phyloP scores from a whole-genome alignment of 1,140 invertebrate genomes.

The Drosophila arizonae region DNA sequence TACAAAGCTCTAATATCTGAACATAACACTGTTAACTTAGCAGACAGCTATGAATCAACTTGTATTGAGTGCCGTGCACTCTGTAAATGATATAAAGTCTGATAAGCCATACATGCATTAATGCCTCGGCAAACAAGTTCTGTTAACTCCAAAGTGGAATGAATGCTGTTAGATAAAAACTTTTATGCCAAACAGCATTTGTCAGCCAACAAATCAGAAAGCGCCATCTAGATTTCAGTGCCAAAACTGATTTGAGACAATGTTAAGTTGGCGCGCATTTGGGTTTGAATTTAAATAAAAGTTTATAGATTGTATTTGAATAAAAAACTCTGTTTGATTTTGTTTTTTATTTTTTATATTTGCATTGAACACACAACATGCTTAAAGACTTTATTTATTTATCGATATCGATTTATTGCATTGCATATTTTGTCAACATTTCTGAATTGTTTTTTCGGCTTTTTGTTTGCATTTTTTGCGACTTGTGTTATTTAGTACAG shows the following conservation, averaged over 20 bases:
- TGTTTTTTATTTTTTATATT: slow-evolving; percentile 36
- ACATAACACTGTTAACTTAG: no score
- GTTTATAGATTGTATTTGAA: not conserved
- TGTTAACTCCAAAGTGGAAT: not conserved
- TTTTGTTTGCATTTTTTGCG: slow-evolving; percentile 44
- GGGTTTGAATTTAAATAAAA: not conserved
- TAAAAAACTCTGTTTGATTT: slow-evolving; percentile 9
- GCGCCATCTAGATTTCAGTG: slow-evolving; percentile 22
- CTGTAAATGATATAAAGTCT: not conserved
- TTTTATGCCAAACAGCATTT: slow-evolving; percentile 7
- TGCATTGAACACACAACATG: slow-evolving; percentile 79
- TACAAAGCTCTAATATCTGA: no score
- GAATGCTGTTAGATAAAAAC: slow-evolving; percentile 3
- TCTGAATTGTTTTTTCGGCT: not conserved
- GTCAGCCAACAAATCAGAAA: not conserved
- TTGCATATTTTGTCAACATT: slow-evolving; percentile 58
- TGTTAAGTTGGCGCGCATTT: not conserved
- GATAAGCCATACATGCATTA: not conserved
- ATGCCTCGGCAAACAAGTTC: no score
- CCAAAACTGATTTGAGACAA: not conserved
- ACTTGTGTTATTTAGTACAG: slow-evolving; percentile 55
- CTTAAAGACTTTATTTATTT: slow-evolving; percentile 80
- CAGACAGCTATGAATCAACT: no score
- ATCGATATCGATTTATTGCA: slow-evolving; percentile 79
- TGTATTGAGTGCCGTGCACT: no score